phyloP scores from a whole-genome alignment of 2,113 vertebrate species.

The Pluvialis apricaria region DNA sequence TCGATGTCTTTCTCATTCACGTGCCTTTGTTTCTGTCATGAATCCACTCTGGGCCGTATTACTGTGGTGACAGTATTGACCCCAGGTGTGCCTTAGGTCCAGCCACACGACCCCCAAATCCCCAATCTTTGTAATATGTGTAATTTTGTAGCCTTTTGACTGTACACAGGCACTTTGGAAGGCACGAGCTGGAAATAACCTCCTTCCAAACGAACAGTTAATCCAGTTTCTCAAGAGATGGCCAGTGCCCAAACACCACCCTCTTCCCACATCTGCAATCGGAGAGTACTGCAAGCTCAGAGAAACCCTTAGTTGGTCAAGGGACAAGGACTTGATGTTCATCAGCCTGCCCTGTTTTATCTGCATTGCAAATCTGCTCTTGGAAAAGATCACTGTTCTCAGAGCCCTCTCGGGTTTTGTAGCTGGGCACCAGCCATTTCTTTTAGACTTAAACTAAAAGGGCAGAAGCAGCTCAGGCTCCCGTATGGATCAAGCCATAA shows the following conservation, averaged over 20 bases:
- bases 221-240: background rate
- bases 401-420: background rate
- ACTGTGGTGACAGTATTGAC: background rate
- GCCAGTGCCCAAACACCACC: background rate
- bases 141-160: background rate
- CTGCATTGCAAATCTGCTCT: background rate
- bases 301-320: background rate
- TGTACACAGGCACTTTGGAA: background rate
- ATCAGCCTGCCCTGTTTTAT: background rate
- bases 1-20: background rate
- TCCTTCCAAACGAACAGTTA: background rate
- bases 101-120: background rate
- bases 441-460: background rate
- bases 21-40: background rate
- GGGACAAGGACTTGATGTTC: background rate
- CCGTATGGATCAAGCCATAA: background rate
- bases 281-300: background rate
- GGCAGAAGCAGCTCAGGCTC: background rate
- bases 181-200: background rate
- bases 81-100: slow-evolving; percentile 23
- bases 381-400: background rate
- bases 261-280: background rate
- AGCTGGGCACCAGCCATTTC: background rate
- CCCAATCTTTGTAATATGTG: background rate
- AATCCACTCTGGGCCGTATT: background rate